Evolutionary conservation across 2,797 vertebrate species (phyloP).

Genomic region (Myotis pilosus): DNA sequence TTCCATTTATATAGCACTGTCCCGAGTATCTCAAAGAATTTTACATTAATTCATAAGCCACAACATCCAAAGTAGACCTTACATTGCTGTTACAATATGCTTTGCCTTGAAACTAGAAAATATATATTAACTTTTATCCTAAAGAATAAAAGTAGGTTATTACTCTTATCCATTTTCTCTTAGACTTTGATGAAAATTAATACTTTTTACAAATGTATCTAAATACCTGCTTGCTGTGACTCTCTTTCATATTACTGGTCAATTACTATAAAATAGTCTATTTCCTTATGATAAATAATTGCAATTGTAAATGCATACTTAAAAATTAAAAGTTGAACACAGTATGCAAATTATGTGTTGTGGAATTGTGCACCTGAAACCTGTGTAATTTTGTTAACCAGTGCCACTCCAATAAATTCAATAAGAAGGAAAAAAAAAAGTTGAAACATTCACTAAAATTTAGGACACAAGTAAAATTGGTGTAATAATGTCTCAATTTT

Average conservation of each 20-base stretch:
- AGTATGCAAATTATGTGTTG: not conserved
- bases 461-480: conserved; percentile 40
- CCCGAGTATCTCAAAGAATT: not conserved
- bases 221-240: not conserved
- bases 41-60: not conserved
- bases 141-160: not conserved
- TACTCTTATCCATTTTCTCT: not conserved
- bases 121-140: not conserved
- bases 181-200: not conserved
- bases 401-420: not conserved
- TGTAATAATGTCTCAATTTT: conserved; percentile 8
- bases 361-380: not conserved
- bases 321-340: not conserved
- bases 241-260: not conserved
- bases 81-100: not conserved
- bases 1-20: not conserved
- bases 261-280: not conserved
- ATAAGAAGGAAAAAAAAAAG: not conserved
- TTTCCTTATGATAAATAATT: not conserved
- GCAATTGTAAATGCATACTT: not conserved
- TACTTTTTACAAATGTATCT: not conserved
- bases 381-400: not conserved
- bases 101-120: not conserved
- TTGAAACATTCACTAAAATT: conserved; percentile 31
- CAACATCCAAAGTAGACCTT: not conserved